A percentile compares a stretch with the other conserved stretches of the same genome.
phyloP scores from a whole-genome alignment of 2,797 vertebrate species.

The Darevskia mixta region DNA sequence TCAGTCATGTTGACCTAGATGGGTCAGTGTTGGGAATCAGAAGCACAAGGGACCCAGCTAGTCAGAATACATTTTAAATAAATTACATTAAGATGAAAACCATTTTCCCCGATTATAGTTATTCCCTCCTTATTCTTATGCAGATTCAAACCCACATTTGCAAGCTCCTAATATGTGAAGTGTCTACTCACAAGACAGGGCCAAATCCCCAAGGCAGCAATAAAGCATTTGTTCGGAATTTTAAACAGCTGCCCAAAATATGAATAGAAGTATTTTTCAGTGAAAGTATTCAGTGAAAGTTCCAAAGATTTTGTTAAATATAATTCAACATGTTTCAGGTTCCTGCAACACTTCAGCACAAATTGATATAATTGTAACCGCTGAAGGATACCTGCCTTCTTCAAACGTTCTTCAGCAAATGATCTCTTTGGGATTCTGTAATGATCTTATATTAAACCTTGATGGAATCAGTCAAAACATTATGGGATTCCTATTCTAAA shows the following conservation, averaged over 20 bases:
- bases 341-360: constrained; percentile 6
- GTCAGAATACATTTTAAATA: not conserved
- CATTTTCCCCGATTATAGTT: too few relatives aligned
- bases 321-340: not conserved
- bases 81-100: not conserved
- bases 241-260: not conserved
- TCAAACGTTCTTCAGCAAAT: constrained; percentile 9
- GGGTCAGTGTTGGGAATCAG: not conserved
- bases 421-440: not conserved
- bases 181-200: not conserved
- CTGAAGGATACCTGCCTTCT: constrained; percentile 1
- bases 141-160: not conserved
- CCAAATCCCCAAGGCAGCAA: not conserved
- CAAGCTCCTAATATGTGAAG: not conserved
- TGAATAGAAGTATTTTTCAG: not conserved
- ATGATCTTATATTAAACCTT: constrained; percentile 14
- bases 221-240: not conserved
- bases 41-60: not conserved
- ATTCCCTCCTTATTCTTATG: not conserved
- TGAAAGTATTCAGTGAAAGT: constrained; percentile 6
- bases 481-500: not conserved
- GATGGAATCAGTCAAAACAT: not conserved
- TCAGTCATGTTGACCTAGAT: not conserved
- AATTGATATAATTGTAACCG: constrained; percentile 23
- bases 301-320: constrained; percentile 12